A percentile compares a stretch with the other conserved stretches of the same genome.
phyloP scores from a whole-genome alignment of 2,797 vertebrate species.

The Sarcophilus harrisii region DNA sequence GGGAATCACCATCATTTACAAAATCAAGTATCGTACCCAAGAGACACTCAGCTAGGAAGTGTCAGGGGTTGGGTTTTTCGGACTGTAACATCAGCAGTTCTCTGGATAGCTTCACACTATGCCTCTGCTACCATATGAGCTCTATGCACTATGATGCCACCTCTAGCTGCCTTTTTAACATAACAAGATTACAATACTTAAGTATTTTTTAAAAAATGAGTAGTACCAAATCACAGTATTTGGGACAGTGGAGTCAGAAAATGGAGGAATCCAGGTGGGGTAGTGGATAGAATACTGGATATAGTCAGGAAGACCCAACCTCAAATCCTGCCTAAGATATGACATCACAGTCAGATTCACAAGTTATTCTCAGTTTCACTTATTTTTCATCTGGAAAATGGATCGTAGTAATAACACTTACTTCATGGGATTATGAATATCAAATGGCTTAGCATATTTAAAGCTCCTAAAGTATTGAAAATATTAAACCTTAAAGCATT shows the following conservation, averaged over 20 bases:
- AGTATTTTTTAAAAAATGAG: not conserved
- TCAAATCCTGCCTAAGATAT: not conserved
- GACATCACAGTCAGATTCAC: not conserved
- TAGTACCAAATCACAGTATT: not conserved
- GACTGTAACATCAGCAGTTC: not conserved
- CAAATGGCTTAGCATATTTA: not conserved
- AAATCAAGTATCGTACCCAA: not conserved
- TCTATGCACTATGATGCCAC: not conserved
- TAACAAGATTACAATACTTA: not conserved
- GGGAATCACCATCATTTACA: not conserved
- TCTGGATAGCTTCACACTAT: not conserved
- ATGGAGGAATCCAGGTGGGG: not conserved
- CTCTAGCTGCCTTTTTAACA: not conserved
- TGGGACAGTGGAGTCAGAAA: not conserved
- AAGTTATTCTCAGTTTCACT: not conserved
- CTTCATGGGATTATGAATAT: not conserved
- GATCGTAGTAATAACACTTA: not conserved
- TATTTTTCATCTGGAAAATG: not conserved
- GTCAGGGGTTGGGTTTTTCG: not conserved
- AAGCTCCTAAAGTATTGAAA: not conserved
- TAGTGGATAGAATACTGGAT: not conserved
- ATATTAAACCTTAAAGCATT: not conserved
- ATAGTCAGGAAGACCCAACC: not conserved
- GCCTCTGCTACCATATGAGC: not conserved
- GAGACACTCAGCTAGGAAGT: not conserved